Percentiles rank a stretch among this genome's conserved stretches.
Conservation (phyloP, 1,140 invertebrate species). For the Homalodisca vitripennis region DNA sequence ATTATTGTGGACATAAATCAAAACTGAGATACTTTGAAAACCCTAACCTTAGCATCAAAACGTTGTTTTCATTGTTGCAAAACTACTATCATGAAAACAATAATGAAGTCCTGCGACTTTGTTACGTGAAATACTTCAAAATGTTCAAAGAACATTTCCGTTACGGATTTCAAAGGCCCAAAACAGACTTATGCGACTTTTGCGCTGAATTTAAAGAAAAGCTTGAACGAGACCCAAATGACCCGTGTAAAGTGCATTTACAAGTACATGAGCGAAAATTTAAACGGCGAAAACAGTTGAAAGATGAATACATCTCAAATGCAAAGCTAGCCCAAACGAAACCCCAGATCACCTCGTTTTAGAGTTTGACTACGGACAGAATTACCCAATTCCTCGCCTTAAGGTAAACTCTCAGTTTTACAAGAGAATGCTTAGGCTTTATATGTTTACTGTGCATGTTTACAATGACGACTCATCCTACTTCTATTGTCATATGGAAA, state of each 20-base stretch:
- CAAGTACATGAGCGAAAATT: constrained; percentile 29
- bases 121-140: constrained; percentile 20
- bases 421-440: constrained; percentile 33
- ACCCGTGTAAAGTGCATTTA: constrained; percentile 28
- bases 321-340: not conserved
- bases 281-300: constrained; percentile 20
- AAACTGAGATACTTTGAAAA: constrained; percentile 27
- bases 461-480: constrained; percentile 31
- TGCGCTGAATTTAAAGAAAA: constrained; percentile 28
- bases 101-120: not conserved
- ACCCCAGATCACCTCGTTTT: constrained; percentile 26
- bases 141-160: constrained; percentile 5
- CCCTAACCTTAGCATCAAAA: constrained; percentile 23
- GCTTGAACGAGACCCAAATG: constrained; percentile 20
- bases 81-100: not conserved
- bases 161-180: constrained; percentile 18
- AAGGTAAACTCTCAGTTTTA: constrained; percentile 35
- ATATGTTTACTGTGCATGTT: constrained; percentile 33
- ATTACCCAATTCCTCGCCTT: constrained; percentile 30
- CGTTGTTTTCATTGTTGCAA: constrained; percentile 2
- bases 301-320: constrained; percentile 21
- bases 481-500: constrained; percentile 31
- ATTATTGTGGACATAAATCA: constrained; percentile 24
- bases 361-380: constrained; percentile 37
- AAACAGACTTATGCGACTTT: constrained; percentile 32